Evolutionary conservation across 2,797 vertebrate species (phyloP), one percentile per base, ranked within the genome.

Genomic region (Notoglanidium macrostoma): DNA sequence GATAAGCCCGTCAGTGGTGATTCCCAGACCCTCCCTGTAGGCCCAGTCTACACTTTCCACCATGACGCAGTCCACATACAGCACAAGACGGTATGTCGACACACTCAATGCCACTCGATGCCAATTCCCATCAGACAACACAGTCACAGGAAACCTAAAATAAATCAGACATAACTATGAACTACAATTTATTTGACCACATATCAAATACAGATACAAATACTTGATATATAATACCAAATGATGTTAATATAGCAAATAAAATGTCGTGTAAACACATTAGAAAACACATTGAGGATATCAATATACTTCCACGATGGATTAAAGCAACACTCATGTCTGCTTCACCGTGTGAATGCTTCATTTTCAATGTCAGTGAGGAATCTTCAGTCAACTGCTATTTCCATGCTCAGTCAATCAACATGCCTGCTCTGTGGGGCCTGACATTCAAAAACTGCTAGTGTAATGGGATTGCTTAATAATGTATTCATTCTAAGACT

Each of bases 31-130:
- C 0, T 94, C 95, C 0, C 93, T 93, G 74, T 96, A 94, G 49
- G 93, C 94, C 97, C 97, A 98, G 88, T 94, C 95, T 55, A 97
- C 95, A 0, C 93, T 96, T 92, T 97, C 97, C 91, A 96, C 92
- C 94, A 97, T 94, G 49, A 92, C 89, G 63, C 97, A 98, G 95
- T 98, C 97, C 92, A 98, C 95, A 0, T 96, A 96, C 84, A 98
- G 46, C 0, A 91, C 93, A 89, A 98, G 89, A 6, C 91, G 93
- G 83, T 94, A 91, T 54, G 91, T 54, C 17, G 97, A 96, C 89
- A 97, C 96, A n/a, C 96, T 91, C 29, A 98, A 73, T 0, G 95
- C 95, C 89, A 97, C 92, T 0, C 57, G 94, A 90, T 98, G 97
- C 97, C 97, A 98, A 85, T 32, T 88, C 23, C 96, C 97, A 35